Conservation (phyloP, 2,113 vertebrate species). For the Ptilonorhynchus violaceus region DNA sequence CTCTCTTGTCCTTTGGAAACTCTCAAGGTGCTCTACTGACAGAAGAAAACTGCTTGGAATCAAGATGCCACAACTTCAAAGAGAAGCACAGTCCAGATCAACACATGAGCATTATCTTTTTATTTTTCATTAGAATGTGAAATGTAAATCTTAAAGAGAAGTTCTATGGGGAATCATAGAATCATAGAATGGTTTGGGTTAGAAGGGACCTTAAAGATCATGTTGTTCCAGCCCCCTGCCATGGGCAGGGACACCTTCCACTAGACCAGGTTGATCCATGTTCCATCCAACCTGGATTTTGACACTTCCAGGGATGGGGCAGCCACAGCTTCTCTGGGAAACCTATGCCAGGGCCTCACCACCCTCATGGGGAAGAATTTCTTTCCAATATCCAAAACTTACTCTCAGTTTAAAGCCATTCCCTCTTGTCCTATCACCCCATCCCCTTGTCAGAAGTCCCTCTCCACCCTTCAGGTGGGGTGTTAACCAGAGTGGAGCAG, state of each 20-base stretch:
- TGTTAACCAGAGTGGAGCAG: not conserved
- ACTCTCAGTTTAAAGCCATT: not conserved
- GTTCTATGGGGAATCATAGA: not conserved
- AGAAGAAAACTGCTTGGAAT: not conserved
- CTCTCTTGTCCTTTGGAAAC: not conserved
- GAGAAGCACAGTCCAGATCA: not conserved
- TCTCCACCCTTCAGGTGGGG: not conserved
- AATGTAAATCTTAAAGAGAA: not conserved
- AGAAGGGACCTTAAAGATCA: not conserved
- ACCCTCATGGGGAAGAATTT: not conserved
- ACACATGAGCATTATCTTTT: not conserved
- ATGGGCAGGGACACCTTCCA: not conserved
- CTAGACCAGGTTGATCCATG: rapidly evolving
- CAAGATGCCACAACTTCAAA: not conserved
- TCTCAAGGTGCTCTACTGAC: not conserved
- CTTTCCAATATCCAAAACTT: not conserved
- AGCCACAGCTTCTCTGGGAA: not conserved
- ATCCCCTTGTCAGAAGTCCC: not conserved
- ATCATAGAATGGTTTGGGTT: not conserved
- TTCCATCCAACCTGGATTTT: not conserved
- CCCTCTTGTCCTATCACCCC: too few species aligned
- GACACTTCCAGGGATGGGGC: not conserved
- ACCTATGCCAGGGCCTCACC: rapidly evolving
- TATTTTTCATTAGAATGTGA: not conserved
- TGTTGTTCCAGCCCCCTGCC: not conserved